A percentile compares a stretch with the other conserved stretches of the same genome.
Evolutionary conservation across 2,888 invertebrate species (phyloP).

Genomic region (Meloe dianella): DNA sequence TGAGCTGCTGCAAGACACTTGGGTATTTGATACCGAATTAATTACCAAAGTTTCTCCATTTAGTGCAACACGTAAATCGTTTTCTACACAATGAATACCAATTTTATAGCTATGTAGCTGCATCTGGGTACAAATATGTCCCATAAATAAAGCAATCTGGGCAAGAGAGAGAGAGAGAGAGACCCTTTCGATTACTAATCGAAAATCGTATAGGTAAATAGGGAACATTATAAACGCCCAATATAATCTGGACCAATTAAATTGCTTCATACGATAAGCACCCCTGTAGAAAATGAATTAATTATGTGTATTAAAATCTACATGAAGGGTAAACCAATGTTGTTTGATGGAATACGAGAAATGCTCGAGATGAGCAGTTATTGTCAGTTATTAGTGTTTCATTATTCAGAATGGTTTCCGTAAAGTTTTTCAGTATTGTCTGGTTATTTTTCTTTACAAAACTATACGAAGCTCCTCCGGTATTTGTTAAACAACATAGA

Average conservation of each 20-base stretch:
- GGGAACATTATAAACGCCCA: background rate
- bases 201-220: slow-evolving; percentile 6
- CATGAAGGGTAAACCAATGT: background rate
- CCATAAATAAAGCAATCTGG: background rate
- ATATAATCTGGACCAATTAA: background rate
- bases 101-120: background rate
- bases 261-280: background rate
- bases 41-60: slow-evolving; percentile 9
- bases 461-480: no score
- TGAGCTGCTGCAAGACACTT: background rate
- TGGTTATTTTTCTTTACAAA: background rate
- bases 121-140: background rate
- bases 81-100: background rate
- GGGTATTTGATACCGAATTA: slow-evolving; percentile 1
- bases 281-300: background rate
- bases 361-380: background rate
- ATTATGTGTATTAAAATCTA: background rate
- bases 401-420: background rate
- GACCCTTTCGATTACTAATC: background rate
- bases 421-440: background rate
- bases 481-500: background rate
- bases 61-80: slow-evolving; percentile 6
- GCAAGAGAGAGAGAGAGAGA: no score
- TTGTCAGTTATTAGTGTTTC: background rate
- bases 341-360: background rate